Conservation (phyloP, 2,888 invertebrate species). For the Tipula helvola region DNA sequence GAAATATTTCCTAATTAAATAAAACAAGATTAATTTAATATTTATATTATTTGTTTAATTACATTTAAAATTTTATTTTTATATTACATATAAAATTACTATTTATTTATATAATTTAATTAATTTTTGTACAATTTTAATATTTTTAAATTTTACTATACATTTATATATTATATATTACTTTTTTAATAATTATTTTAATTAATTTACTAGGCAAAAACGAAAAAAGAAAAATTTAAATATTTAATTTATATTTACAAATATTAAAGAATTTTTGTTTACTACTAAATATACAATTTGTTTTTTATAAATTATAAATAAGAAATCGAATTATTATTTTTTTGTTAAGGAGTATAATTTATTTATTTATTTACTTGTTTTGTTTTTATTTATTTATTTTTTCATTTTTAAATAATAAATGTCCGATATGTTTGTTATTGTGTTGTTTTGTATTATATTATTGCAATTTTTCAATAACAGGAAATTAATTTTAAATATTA, state of each 20-base stretch:
- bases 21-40: neutral
- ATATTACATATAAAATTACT: neutral
- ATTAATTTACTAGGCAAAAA: neutral
- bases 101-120: neutral
- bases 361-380: neutral
- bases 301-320: neutral
- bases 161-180: neutral
- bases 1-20: too few relatives aligned
- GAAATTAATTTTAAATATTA: neutral
- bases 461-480: neutral
- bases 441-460: neutral
- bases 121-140: neutral
- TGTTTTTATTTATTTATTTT: neutral
- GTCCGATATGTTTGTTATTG: neutral
- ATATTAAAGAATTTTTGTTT: neutral
- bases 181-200: neutral
- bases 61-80: neutral
- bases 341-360: neutral
- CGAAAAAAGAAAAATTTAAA: neutral
- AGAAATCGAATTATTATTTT: neutral
- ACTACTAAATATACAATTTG: neutral
- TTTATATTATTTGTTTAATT: neutral
- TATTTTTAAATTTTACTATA: neutral
- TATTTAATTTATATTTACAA: neutral
- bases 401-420: neutral